Evolutionary conservation across 2,113 vertebrate genomes (phyloP).

Genomic region (Penelope pileata): DNA sequence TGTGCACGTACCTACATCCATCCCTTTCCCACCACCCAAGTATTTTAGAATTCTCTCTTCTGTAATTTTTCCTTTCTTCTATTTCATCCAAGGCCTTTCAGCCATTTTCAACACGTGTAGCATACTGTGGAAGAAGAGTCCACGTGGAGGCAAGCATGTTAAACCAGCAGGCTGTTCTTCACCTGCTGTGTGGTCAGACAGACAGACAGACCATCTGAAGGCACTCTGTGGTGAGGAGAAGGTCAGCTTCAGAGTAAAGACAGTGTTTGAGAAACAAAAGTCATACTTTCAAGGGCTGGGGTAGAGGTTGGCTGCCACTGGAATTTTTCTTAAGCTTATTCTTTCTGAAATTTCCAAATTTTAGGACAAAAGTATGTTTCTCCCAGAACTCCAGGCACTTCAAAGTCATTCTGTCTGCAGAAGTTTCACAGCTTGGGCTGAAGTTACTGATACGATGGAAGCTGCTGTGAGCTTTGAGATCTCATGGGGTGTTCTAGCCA

Average conservation of each 20-base stretch:
- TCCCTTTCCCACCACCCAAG: background rate
- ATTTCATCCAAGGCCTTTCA: background rate
- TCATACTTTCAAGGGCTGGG: background rate
- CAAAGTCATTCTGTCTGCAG: constrained; percentile 6
- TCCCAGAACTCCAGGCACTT: constrained; percentile 14
- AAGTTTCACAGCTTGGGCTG: constrained; percentile 21
- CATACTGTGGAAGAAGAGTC: background rate
- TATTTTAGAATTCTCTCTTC: background rate
- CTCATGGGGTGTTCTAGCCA: background rate
- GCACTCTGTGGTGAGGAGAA: background rate
- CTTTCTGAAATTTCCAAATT: background rate
- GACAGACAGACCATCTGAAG: background rate
- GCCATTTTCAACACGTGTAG: background rate
- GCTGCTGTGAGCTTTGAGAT: constrained; percentile 7
- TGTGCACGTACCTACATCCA: background rate
- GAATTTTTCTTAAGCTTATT: background rate
- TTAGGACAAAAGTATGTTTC: constrained; percentile 8
- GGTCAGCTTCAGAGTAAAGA: background rate
- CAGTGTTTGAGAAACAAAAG: background rate
- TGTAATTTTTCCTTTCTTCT: background rate
- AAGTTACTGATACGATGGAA: background rate
- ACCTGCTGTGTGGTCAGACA: background rate
- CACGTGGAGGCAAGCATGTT: background rate
- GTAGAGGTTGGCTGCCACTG: background rate
- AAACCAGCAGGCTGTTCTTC: background rate